Evolutionary conservation across 1,140 invertebrate species (phyloP).

Genomic region (Cardiocondyla obscurior): DNA sequence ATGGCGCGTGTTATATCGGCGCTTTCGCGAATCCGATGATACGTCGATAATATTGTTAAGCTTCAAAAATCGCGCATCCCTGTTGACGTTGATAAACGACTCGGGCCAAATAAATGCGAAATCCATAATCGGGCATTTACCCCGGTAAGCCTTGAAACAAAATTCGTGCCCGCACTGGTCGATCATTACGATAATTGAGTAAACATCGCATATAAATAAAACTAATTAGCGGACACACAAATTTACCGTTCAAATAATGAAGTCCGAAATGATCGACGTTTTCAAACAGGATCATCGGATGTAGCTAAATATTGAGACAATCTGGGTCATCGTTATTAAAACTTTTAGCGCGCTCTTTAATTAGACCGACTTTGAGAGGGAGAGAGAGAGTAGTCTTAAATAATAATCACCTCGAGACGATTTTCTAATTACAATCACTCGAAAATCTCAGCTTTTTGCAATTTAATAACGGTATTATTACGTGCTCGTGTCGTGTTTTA

Average conservation of each 20-base stretch:
- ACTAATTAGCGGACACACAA: constrained; percentile 39
- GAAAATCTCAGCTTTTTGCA: not conserved
- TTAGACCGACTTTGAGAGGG: not conserved
- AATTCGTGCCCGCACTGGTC: constrained; percentile 27
- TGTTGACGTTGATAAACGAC: constrained; percentile 53
- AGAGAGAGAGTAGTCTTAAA: not conserved
- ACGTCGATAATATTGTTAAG: constrained; percentile 56
- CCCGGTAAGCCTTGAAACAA: constrained; percentile 46
- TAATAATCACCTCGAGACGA: not conserved
- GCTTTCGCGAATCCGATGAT: constrained; percentile 49
- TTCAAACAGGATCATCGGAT: not conserved
- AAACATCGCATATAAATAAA: constrained; percentile 51
- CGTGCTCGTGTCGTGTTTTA: not conserved
- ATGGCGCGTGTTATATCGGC: constrained; percentile 38
- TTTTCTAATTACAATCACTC: not conserved
- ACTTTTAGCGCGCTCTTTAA: constrained; percentile 12
- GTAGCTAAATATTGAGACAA: constrained; percentile 7
- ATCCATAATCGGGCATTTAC: constrained; percentile 43
- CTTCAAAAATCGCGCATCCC: constrained; percentile 52
- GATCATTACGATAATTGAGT: constrained; percentile 50
- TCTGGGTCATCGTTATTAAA: not conserved
- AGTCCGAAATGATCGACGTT: constrained; percentile 32
- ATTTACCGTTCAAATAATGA: constrained; percentile 39
- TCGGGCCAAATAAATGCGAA: constrained; percentile 50
- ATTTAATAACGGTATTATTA: not conserved